A percentile compares a stretch with the other conserved stretches of the same genome.
These are phyloP conservation scores for Pseudomyrmex pallidus DNA, from an alignment of 1,140 invertebrate genomes.

Conservation along the genomic window DNA sequence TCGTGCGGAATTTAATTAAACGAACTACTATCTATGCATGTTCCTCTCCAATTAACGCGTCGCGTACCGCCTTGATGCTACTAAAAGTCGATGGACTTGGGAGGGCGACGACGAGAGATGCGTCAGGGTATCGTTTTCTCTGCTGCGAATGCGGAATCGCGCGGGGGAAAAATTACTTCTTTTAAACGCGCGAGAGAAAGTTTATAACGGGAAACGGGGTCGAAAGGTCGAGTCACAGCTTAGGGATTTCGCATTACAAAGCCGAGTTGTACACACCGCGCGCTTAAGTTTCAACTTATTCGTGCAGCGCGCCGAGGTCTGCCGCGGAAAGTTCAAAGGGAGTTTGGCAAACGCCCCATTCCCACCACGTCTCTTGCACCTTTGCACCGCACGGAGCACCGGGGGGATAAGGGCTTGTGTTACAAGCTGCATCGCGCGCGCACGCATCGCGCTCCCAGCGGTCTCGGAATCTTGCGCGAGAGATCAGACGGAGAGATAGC, in stretches of 20 bases:
- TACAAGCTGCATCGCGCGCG: constrained; percentile 18
- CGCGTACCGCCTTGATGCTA: background rate
- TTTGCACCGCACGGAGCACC: too few species aligned
- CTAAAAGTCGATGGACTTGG: constrained; percentile 34
- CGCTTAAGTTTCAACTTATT: constrained; percentile 53
- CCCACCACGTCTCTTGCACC: background rate
- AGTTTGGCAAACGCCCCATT: constrained; percentile 24
- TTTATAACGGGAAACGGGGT: background rate
- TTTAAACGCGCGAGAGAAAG: background rate
- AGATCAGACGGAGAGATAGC: background rate
- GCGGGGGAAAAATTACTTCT: constrained; percentile 38
- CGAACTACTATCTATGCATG: constrained; percentile 38
- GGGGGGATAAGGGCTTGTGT: constrained; percentile 32
- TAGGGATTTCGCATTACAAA: constrained; percentile 57
- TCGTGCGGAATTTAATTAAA: constrained; percentile 51
- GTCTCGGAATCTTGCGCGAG: constrained; percentile 22
- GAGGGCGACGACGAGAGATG: background rate
- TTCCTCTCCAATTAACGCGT: constrained; percentile 40
- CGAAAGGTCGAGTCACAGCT: background rate
- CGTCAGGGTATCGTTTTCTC: constrained; percentile 1
- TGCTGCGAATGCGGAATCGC: background rate
- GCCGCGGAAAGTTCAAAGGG: constrained; percentile 46
- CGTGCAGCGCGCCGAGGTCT: constrained; percentile 12
- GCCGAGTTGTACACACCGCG: constrained; percentile 9
- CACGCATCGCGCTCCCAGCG: background rate